Evolutionary conservation across 2,888 invertebrate genomes (phyloP).

Genomic region (Athalia cordata): DNA sequence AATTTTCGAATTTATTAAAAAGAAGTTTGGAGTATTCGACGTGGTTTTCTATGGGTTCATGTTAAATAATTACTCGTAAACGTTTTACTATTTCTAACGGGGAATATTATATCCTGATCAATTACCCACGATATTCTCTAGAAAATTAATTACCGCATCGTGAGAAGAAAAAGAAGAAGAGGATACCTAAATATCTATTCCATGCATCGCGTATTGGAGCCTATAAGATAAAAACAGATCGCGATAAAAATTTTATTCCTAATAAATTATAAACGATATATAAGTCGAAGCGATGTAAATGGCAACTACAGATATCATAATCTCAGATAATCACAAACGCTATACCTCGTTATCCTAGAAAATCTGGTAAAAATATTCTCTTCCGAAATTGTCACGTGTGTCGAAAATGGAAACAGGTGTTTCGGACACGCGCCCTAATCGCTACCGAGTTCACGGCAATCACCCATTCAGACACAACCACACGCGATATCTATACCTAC

Average conservation of each 20-base stretch:
- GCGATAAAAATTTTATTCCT: background rate
- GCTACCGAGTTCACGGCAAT: slow-evolving; percentile 22
- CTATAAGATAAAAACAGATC: background rate
- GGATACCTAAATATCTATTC: slow-evolving; percentile 24
- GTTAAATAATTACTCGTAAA: background rate
- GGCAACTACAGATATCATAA: no score
- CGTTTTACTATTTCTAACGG: background rate
- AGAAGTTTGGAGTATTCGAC: no score
- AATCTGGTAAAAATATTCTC: slow-evolving; percentile 6
- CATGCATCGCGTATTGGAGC: slow-evolving; percentile 1
- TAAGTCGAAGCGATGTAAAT: no score
- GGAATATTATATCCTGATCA: background rate
- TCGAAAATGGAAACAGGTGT: slow-evolving; percentile 11
- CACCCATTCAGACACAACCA: no score
- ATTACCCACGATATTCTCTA: slow-evolving; percentile 18
- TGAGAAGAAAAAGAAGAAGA: background rate
- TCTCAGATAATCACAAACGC: no score
- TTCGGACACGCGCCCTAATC: slow-evolving; percentile 29
- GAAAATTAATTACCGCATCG: slow-evolving; percentile 22
- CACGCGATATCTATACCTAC: no score
- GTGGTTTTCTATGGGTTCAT: no score
- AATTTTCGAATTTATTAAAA: no score
- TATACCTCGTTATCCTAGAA: background rate
- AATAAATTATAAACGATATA: background rate
- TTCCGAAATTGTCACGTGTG: slow-evolving; percentile 17